phyloP scores from a whole-genome alignment of 2,113 vertebrate species.

The Trematomus loennbergii region DNA sequence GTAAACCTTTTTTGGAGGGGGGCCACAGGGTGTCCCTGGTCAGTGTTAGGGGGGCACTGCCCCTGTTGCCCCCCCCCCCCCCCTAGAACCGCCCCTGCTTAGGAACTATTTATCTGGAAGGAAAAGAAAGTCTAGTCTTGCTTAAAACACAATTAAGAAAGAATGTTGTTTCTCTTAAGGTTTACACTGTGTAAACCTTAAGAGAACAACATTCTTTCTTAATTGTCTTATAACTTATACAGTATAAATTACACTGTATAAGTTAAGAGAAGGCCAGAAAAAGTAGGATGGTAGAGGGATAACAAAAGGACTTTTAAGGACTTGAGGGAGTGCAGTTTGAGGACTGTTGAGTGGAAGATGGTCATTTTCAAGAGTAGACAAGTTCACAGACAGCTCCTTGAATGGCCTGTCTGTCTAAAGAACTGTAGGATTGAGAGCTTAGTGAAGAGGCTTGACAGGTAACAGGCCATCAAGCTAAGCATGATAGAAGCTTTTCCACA shows the following conservation, averaged over 20 bases:
- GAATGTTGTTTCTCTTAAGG: neutral
- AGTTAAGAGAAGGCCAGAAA: neutral
- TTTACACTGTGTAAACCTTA: neutral
- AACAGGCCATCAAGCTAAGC: conserved; percentile 11
- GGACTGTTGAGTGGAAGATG: conserved; percentile 7
- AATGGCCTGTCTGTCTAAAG: neutral
- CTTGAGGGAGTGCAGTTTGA: conserved; percentile 1
- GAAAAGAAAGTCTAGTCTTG: neutral
- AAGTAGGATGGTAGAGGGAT: neutral
- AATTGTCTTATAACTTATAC: no score
- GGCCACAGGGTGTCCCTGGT: no score
- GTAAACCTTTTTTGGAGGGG: no score
- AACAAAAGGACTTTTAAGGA: conserved; percentile 9
- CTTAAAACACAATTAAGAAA: neutral
- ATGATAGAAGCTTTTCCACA: conserved; percentile 3
- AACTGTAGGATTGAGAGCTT: neutral
- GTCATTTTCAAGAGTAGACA: conserved; percentile 19
- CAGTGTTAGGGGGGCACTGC: no score
- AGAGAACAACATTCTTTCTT: no score
- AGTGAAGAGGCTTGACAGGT: conserved; percentile 17
- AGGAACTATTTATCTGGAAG: neutral
- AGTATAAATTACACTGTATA: neutral
- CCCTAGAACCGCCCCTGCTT: neutral
- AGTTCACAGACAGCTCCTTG: conserved; percentile 17
- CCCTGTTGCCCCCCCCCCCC: no score